Evolutionary conservation across 2,797 vertebrate species (phyloP).

Genomic region (Pogoniulus pusillus): DNA sequence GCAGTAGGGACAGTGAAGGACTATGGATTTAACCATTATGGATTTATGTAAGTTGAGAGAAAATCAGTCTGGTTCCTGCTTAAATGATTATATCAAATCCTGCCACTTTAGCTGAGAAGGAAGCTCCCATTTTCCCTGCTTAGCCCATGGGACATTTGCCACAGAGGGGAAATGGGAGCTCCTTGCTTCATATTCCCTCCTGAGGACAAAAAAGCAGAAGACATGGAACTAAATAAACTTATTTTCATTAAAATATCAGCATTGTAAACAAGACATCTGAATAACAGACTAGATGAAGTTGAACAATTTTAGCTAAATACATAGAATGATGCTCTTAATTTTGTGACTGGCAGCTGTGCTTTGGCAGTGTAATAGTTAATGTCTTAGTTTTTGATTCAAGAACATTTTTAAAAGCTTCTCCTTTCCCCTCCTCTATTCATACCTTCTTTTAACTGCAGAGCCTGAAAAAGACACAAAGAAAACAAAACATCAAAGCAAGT

Average conservation of each 20-base stretch:
- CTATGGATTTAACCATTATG: conserved; percentile 21
- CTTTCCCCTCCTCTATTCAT: not conserved
- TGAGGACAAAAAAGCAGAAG: not conserved
- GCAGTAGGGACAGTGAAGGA: not conserved
- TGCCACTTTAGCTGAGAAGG: not conserved
- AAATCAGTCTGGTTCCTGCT: not conserved
- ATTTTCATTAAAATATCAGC: not conserved
- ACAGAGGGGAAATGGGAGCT: not conserved
- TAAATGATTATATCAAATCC: not conserved
- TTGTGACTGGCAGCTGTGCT: not conserved
- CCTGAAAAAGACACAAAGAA: not conserved
- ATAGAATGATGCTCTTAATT: not conserved
- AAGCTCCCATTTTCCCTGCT: not conserved
- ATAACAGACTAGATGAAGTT: not conserved
- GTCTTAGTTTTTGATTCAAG: not conserved
- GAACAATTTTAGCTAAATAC: not conserved
- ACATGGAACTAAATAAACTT: not conserved
- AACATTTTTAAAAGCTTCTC: not conserved
- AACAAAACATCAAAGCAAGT: not conserved
- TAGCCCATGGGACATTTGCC: not conserved
- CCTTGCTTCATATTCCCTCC: not conserved
- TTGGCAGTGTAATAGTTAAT: not conserved
- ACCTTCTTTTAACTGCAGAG: not conserved
- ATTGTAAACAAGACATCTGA: not conserved
- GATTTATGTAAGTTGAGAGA: not conserved